Percentiles rank a stretch among this genome's conserved stretches.
Evolutionary conservation across 2,113 vertebrate species (phyloP).

Genomic region (Takifugu bimaculatus): DNA sequence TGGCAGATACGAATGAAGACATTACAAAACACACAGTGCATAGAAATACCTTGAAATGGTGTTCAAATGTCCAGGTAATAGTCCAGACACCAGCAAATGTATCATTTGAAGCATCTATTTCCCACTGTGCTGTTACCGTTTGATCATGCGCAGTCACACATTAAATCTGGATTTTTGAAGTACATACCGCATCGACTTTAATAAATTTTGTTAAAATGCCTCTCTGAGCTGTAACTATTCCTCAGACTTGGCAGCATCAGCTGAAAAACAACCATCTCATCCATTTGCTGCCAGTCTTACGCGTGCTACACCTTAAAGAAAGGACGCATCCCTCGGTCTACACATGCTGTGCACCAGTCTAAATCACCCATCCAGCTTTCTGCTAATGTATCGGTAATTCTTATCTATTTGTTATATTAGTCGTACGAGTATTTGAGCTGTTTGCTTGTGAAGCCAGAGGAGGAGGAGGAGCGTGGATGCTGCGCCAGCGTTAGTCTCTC

Average conservation of each 20-base stretch:
- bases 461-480: slow-evolving; percentile 31
- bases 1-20: no score
- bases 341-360: slow-evolving; percentile 19
- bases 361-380: slow-evolving; percentile 29
- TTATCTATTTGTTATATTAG: slow-evolving; percentile 19
- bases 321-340: slow-evolving; percentile 9
- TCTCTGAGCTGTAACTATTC: slow-evolving; percentile 17
- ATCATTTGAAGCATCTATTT: slow-evolving; percentile 8
- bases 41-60: slow-evolving; percentile 5
- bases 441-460: slow-evolving; percentile 39
- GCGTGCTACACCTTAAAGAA: slow-evolving; percentile 16
- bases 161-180: slow-evolving; percentile 17
- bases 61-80: background rate
- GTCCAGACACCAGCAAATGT: no score
- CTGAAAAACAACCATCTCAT: slow-evolving; percentile 6
- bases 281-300: slow-evolving; percentile 2
- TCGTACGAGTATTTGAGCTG: slow-evolving; percentile 14
- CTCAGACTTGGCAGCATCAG: slow-evolving; percentile 19
- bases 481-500: slow-evolving; percentile 17
- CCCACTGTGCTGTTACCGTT: slow-evolving; percentile 11
- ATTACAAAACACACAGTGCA: no score
- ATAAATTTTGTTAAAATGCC: slow-evolving; percentile 25
- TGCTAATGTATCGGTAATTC: slow-evolving; percentile 18
- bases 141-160: slow-evolving; percentile 26
- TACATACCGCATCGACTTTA: slow-evolving; percentile 14